Evolutionary conservation across 2,888 invertebrate genomes (phyloP).

Genomic region (Lagria hirta): DNA sequence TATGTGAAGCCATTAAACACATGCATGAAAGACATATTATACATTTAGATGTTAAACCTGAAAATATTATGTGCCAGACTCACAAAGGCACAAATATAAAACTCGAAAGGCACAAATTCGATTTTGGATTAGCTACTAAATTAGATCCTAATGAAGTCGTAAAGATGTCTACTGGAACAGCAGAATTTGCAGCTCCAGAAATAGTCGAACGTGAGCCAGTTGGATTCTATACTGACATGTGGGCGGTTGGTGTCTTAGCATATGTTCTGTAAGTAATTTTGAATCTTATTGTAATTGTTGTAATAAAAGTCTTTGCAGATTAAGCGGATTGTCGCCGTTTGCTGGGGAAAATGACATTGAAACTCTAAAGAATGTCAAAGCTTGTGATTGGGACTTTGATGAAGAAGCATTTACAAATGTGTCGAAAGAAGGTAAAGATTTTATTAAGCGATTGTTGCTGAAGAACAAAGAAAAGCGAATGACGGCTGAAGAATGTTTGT

Average conservation of each 20-base stretch:
- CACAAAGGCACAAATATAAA: conserved; percentile 94
- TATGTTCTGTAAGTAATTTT: conserved; percentile 86
- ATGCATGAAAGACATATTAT: conserved; percentile 99
- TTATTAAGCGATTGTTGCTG: conserved; percentile 88
- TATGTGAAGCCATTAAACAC: conserved; percentile 95
- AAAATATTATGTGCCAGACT: conserved; percentile 99
- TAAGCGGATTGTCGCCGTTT: conserved; percentile 98
- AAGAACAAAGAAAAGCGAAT: conserved; percentile 95
- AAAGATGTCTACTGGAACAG: conserved; percentile 98
- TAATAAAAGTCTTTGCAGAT: conserved; percentile 59
- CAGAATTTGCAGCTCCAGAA: conserved; percentile 99
- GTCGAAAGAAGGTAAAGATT: conserved; percentile 97
- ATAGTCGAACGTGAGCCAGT: conserved; percentile 98
- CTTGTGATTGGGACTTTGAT: conserved; percentile 99
- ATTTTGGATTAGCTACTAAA: conserved; percentile 98
- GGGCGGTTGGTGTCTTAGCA: conserved; percentile 98
- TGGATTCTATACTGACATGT: conserved; percentile 99
- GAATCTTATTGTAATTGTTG: conserved; percentile 12
- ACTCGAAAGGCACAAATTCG: no score
- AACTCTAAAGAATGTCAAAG: conserved; percentile 96
- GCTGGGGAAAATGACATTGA: conserved; percentile 98
- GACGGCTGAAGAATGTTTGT: conserved; percentile 96
- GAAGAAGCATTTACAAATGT: conserved; percentile 91
- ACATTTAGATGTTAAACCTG: conserved; percentile 95
- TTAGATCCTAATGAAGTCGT: conserved; percentile 98